These are phyloP conservation scores for Pitta sordida DNA, from an alignment of 2,113 vertebrate genomes.

Conservation along the genomic window DNA sequence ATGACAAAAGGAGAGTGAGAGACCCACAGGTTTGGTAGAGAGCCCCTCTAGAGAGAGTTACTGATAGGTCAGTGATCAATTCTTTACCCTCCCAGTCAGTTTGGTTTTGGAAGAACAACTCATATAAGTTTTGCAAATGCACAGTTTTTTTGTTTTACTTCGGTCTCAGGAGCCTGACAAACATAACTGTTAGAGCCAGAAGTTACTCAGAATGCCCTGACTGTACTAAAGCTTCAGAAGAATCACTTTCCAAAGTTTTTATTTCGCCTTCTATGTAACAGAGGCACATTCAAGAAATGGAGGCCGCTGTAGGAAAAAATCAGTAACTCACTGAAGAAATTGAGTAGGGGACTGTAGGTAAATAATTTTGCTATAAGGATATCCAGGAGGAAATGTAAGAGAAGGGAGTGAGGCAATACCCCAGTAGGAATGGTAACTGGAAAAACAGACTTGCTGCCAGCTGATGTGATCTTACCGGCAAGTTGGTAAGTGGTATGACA, in stretches of 20 bases:
- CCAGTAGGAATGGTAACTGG: not conserved
- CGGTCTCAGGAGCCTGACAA: not conserved
- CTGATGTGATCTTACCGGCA: not conserved
- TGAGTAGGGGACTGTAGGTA: not conserved
- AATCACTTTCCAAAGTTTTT: not conserved
- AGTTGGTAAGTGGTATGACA: not conserved
- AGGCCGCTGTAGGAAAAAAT: not conserved
- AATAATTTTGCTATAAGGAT: not conserved
- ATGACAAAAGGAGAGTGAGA: not conserved
- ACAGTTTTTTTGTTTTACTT: not conserved
- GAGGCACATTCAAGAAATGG: not conserved
- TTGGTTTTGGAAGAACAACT: not conserved
- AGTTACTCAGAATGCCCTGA: not conserved
- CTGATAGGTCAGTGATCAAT: not conserved
- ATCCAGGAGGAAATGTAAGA: not conserved
- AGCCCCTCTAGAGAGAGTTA: not conserved
- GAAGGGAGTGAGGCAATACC: not conserved
- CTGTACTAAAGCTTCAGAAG: not conserved
- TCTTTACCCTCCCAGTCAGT: not conserved
- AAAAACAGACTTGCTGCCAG: not conserved
- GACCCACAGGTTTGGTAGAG: not conserved
- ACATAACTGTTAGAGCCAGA: not conserved
- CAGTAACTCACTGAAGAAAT: not conserved
- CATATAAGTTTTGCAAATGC: not conserved
- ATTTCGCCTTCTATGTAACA: not conserved